Conservation (phyloP, 1,140 invertebrate genomes). For the Trichonephila inaurata region DNA sequence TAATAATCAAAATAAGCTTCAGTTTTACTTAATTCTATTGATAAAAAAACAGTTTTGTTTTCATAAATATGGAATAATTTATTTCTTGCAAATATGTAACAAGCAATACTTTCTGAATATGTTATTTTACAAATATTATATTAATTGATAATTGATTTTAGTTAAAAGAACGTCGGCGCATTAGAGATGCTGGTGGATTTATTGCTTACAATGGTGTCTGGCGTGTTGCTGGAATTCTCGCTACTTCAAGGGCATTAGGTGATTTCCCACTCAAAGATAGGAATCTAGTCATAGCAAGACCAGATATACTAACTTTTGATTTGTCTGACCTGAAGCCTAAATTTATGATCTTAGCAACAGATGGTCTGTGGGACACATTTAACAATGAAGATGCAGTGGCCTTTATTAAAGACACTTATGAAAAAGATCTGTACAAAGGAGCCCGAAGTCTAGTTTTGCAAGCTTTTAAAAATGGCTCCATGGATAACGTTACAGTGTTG, state of each 20-base stretch:
- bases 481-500: slow-evolving; percentile 97
- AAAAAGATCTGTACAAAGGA: slow-evolving; percentile 90
- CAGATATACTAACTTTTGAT: slow-evolving; percentile 97
- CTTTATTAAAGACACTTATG: slow-evolving; percentile 86
- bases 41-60: no score
- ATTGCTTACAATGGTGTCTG: slow-evolving; percentile 97
- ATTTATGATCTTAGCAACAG: slow-evolving; percentile 95
- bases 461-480: slow-evolving; percentile 94
- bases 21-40: no score
- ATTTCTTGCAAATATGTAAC: no score
- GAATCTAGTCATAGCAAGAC: slow-evolving; percentile 95
- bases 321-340: slow-evolving; percentile 86
- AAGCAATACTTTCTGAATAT: no score
- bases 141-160: slow-evolving; percentile 79
- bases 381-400: slow-evolving; percentile 95
- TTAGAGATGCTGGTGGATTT: slow-evolving; percentile 95
- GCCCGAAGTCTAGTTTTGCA: slow-evolving; percentile 94
- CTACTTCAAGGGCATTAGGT: slow-evolving; percentile 95
- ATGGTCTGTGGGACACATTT: slow-evolving; percentile 98
- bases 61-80: no score
- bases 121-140: no score
- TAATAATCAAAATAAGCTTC: no score
- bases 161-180: slow-evolving; percentile 91
- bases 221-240: slow-evolving; percentile 96
- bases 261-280: slow-evolving; percentile 97